Conservation (phyloP, 2,888 invertebrate species). For the Brenthis daphne region DNA sequence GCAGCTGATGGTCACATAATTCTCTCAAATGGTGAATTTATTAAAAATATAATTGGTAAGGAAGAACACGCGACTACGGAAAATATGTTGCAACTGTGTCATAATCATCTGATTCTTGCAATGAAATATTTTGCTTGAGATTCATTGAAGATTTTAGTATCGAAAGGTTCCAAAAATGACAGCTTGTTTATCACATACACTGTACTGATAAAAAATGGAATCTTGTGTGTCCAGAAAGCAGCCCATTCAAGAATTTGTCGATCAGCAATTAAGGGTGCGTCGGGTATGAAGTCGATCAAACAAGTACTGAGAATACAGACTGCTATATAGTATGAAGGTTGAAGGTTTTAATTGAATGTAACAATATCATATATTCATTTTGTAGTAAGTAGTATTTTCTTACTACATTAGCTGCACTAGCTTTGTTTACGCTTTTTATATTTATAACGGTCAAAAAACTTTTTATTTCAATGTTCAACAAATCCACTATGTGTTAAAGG, state of each 20-base stretch:
- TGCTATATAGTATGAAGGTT: too few relatives aligned
- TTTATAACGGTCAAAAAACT: too few relatives aligned
- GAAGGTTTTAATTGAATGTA: too few relatives aligned
- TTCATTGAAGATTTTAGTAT: conserved; percentile 31
- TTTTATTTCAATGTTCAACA: too few relatives aligned
- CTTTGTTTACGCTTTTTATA: too few relatives aligned
- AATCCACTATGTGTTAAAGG: too few relatives aligned
- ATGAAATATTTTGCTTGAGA: background rate
- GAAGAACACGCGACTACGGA: conserved; percentile 48
- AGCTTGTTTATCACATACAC: conserved; percentile 70
- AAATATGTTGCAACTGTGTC: conserved; percentile 48
- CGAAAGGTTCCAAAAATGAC: conserved; percentile 51
- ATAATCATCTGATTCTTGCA: conserved; percentile 31
- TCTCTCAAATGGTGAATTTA: conserved; percentile 47
- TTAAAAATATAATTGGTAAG: conserved; percentile 55
- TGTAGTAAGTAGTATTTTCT: too few relatives aligned
- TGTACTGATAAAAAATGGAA: conserved; percentile 63
- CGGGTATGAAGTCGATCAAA: conserved; percentile 47
- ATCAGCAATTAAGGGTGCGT: conserved; percentile 72
- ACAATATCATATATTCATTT: too few relatives aligned
- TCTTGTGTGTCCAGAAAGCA: conserved; percentile 60
- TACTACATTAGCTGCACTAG: too few relatives aligned
- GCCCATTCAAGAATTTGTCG: conserved; percentile 76
- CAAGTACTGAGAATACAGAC: conserved; percentile 42
- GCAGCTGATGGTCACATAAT: conserved; percentile 36